Conservation (phyloP, 1,140 invertebrate species). For the Pygmarrhopalites habei region DNA sequence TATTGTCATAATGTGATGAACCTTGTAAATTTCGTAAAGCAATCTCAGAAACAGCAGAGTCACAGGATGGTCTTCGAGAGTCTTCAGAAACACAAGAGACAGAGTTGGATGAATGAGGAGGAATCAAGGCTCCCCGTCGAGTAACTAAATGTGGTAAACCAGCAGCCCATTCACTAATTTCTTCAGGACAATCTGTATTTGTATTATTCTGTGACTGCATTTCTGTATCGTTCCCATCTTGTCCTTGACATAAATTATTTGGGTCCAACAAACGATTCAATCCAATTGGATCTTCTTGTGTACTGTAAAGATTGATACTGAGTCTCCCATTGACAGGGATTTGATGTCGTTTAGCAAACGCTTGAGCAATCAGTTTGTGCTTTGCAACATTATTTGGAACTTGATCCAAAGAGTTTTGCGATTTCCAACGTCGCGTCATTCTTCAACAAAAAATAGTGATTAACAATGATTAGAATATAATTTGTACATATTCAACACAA, state of each 20-base stretch:
- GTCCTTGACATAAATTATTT: conserved; percentile 29
- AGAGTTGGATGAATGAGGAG: conserved; percentile 35
- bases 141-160: conserved; percentile 78
- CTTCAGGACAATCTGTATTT: conserved; percentile 44
- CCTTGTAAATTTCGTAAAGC: conserved; percentile 15
- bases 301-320: conserved; percentile 75
- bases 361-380: conserved; percentile 82
- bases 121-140: conserved; percentile 63
- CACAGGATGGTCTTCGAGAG: conserved; percentile 20
- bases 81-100: conserved; percentile 37
- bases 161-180: conserved; percentile 76
- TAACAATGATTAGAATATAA: too few species aligned
- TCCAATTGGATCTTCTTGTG: conserved; percentile 82
- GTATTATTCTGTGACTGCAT: conserved; percentile 33
- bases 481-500: too few species aligned
- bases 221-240: conserved; percentile 34
- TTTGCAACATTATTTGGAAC: conserved; percentile 58
- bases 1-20: too few species aligned
- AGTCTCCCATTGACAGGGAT: conserved; percentile 62
- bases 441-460: too few species aligned
- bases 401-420: conserved; percentile 13
- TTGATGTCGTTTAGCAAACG: conserved; percentile 77
- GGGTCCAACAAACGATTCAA: conserved; percentile 35
- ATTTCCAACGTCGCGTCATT: conserved; percentile 5
- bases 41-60: conserved; percentile 22